Base-by-base conservation (phyloP, 2,797 vertebrate species). In the Myotis myotis region DNA sequence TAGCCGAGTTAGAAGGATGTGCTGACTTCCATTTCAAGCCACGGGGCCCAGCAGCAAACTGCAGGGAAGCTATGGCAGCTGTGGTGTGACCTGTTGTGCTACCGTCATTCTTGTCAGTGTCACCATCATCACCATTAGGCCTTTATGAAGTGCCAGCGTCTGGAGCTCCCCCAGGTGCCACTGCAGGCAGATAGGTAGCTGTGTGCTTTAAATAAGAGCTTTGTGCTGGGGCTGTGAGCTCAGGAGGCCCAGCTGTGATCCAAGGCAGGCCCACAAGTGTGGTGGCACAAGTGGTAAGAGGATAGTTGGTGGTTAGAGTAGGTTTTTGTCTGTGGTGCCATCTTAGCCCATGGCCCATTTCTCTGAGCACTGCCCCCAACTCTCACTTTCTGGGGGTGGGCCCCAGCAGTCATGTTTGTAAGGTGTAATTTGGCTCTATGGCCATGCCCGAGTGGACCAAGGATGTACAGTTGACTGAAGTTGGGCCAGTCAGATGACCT, bases 121-220 rank as follows among this genome's bases (percentile, higher is more conserved):
- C 57, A n/a, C 84, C 57, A 47, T 79, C 92, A 57, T 95, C 51
- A 44, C 64, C 51, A 76, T 90, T 92, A 92, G 94, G 57, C 68
- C 57, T 87, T 96, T 96, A 94, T 88, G 93, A 93, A 90, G 92
- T 81, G 76, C 38, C 0, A 12, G 72, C 0, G 0, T n/a, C 30
- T 74, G 62, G 91, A 11, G 25, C 25, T 96, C 81, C 81, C 83
- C 57, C 47, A 66, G 78, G 91, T 90, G 72, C 70, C 78, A 53
- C 57, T 64, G 15, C 8, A 68, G 72, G 76, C 94, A 94, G 96
- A 78, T 17, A 66, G 93, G 72, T 51, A 82, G 72, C 89, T 96
- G 55, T 55, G 62, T 85, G 36, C 87, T 94, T 95, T 87, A 81
- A 89, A 53, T 75, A 53, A 71, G 87, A 94, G 62, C 72, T 82